Conservation (phyloP, 2,113 vertebrate genomes). For the Siphamia tubifer region DNA sequence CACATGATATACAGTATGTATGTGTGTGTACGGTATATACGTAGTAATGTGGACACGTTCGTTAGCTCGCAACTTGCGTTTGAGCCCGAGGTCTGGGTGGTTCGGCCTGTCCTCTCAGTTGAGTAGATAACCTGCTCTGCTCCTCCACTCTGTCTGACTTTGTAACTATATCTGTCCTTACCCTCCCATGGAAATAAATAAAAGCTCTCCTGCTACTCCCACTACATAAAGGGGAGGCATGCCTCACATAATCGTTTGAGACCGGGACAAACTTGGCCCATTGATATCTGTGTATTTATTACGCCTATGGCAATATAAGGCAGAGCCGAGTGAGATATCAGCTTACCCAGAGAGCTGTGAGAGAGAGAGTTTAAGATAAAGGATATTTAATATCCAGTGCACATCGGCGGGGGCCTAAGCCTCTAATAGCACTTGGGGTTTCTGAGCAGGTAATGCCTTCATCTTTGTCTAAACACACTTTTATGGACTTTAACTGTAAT, state of each 20-base stretch:
- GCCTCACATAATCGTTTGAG: constrained; percentile 76
- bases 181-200: constrained; percentile 70
- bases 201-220: constrained; percentile 60
- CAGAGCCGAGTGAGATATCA: constrained; percentile 80
- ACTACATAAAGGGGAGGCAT: constrained; percentile 68
- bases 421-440: constrained; percentile 82
- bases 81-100: constrained; percentile 24
- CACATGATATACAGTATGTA: too few species aligned
- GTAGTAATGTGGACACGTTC: background rate
- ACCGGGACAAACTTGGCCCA: constrained; percentile 80
- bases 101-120: constrained; percentile 34
- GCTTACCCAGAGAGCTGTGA: constrained; percentile 79
- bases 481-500: constrained; percentile 83
- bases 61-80: background rate
- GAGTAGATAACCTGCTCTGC: constrained; percentile 59
- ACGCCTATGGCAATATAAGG: constrained; percentile 82
- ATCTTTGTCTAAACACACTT: constrained; percentile 86
- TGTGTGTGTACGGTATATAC: background rate
- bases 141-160: constrained; percentile 53
- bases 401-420: constrained; percentile 76
- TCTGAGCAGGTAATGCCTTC: constrained; percentile 81
- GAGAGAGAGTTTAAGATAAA: constrained; percentile 83
- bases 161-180: constrained; percentile 72
- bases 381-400: constrained; percentile 87
- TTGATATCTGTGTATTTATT: constrained; percentile 85